These are phyloP conservation scores for Spheniscus mendiculus DNA, from an alignment of 2,113 vertebrate genomes.

Conservation along the genomic window DNA sequence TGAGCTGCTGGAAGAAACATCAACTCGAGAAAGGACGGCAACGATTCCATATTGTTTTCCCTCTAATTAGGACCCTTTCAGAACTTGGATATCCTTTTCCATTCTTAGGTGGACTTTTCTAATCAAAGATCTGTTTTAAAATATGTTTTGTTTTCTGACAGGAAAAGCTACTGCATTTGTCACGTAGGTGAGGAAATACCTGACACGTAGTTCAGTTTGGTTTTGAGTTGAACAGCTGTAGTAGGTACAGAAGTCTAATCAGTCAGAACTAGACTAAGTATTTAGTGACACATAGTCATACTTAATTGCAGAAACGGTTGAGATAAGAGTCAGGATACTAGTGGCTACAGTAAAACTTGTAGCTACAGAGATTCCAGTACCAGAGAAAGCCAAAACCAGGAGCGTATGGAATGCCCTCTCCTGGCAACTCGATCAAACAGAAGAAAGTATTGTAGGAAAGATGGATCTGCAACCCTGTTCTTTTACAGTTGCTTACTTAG, in stretches of 20 bases:
- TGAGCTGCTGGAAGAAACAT: not conserved
- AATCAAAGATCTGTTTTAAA: not conserved
- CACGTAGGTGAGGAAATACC: rapidly evolving
- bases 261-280: not conserved
- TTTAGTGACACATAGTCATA: not conserved
- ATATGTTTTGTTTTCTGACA: not conserved
- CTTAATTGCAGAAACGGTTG: not conserved
- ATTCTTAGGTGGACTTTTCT: not conserved
- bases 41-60: not conserved
- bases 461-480: not conserved
- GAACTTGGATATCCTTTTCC: not conserved
- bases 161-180: not conserved
- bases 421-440: not conserved
- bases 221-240: not conserved
- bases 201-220: not conserved
- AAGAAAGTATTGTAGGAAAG: not conserved
- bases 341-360: not conserved
- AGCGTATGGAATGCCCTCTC: not conserved
- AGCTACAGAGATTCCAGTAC: not conserved
- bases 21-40: not conserved
- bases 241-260: not conserved
- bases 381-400: not conserved
- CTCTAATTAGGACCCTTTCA: not conserved
- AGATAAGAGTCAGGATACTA: not conserved
- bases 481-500: not conserved